Conservation (phyloP, 1,140 invertebrate species). For the Dufourea novaeangliae region DNA sequence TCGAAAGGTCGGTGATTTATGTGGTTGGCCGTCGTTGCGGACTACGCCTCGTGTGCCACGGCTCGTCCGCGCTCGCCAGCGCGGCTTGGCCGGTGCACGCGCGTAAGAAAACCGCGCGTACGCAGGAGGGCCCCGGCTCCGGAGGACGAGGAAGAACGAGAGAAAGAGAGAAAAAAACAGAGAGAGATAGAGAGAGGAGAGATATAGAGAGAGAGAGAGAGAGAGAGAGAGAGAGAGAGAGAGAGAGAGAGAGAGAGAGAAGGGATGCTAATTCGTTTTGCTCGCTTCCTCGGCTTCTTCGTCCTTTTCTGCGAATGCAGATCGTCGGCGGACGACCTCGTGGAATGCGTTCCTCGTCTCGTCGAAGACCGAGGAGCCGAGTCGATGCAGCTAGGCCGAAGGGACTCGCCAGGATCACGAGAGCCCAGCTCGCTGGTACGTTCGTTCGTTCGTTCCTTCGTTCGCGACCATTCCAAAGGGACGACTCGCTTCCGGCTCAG, state of each 20-base stretch:
- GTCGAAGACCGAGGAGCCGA: constrained; percentile 36
- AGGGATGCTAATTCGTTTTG: constrained; percentile 68
- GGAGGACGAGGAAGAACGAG: constrained; percentile 9
- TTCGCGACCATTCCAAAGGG: constrained; percentile 15
- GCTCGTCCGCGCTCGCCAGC: neutral
- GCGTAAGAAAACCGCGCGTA: constrained; percentile 52
- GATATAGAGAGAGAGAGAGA: no score
- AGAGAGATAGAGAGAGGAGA: no score
- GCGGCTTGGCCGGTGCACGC: constrained; percentile 30
- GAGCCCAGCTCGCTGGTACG: no score
- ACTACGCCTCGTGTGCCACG: constrained; percentile 44
- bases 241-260: no score
- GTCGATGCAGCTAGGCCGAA: constrained; percentile 32
- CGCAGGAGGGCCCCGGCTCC: constrained; percentile 1
- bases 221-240: neutral
- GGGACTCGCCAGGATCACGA: constrained; percentile 46
- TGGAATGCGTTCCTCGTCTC: constrained; percentile 62
- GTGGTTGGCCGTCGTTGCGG: constrained; percentile 36
- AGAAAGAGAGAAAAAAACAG: constrained; percentile 1
- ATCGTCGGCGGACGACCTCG: constrained; percentile 63
- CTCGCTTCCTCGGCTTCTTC: constrained; percentile 64
- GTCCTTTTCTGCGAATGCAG: constrained; percentile 69
- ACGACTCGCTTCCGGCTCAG: neutral
- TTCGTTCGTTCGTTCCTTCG: constrained; percentile 22
- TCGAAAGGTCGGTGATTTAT: constrained; percentile 63